These are phyloP conservation scores for Spilosoma lubricipeda DNA, from an alignment of 2,888 invertebrate genomes.

Conservation along the genomic window DNA sequence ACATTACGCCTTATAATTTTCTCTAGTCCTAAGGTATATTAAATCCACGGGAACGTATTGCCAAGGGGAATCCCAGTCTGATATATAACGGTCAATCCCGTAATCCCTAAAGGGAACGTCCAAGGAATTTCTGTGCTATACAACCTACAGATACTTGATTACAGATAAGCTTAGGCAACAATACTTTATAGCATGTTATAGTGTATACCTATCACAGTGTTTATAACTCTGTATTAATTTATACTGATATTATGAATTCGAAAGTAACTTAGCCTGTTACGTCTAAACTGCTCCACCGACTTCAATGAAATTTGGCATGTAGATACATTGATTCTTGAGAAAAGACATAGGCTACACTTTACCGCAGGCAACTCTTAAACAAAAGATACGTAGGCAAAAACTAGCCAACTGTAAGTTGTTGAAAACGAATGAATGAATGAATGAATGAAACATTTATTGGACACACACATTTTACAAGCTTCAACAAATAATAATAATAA, in stretches of 20 bases:
- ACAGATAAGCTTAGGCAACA: not conserved
- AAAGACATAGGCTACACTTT: no score
- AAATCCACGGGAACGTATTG: constrained; percentile 11
- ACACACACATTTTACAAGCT: no score
- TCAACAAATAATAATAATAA: no score
- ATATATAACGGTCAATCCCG: constrained; percentile 24
- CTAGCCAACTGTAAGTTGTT: no score
- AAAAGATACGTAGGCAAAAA: no score
- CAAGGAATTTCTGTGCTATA: constrained; percentile 3
- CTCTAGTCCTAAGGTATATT: constrained; percentile 12
- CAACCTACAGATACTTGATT: not conserved
- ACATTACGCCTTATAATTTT: constrained; percentile 14
- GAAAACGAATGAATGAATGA: no score
- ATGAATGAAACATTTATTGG: no score
- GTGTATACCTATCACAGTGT: not conserved
- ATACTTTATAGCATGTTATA: not conserved
- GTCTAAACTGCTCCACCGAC: no score
- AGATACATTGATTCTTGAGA: no score
- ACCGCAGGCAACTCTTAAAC: no score
- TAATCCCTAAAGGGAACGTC: constrained; percentile 19
- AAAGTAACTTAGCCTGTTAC: no score
- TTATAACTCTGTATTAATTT: not conserved
- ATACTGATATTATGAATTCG: not conserved
- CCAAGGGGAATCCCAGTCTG: constrained; percentile 19
- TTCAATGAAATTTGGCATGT: not conserved